phyloP scores from a whole-genome alignment of 2,797 vertebrate genomes.

The Clarias pachynema region DNA sequence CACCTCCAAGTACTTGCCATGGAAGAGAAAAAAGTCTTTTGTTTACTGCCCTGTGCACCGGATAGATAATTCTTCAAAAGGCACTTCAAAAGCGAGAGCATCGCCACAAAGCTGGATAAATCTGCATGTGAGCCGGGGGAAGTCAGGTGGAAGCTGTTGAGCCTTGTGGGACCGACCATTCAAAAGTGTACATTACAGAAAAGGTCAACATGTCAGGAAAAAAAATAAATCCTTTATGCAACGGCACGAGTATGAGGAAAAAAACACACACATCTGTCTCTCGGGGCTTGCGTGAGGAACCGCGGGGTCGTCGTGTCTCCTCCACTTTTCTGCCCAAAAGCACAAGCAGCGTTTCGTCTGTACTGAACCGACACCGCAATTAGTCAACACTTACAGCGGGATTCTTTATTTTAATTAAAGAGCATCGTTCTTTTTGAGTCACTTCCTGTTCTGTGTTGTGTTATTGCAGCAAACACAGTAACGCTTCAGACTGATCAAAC shows the following conservation, averaged over 20 bases:
- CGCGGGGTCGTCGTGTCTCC: not conserved
- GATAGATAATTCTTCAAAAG: slow-evolving; percentile 29
- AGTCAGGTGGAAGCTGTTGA: not conserved
- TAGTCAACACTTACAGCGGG: not conserved
- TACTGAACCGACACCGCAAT: not conserved
- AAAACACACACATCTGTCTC: not conserved
- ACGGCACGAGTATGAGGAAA: not conserved
- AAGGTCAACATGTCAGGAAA: slow-evolving; percentile 23
- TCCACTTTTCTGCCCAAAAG: not conserved
- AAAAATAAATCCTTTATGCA: not conserved
- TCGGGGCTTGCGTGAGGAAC: not conserved
- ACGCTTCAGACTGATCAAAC: no score
- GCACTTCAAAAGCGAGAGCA: not conserved
- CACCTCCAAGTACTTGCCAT: not conserved
- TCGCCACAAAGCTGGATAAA: slow-evolving; percentile 3
- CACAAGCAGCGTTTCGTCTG: not conserved
- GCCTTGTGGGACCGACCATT: not conserved
- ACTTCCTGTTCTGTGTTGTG: no score
- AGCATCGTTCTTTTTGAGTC: not conserved
- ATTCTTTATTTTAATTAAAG: not conserved
- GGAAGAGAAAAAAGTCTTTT: no score
- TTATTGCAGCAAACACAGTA: no score
- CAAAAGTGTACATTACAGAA: slow-evolving; percentile 12
- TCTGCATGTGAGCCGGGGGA: not conserved
- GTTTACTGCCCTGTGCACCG: not conserved